phyloP scores from a whole-genome alignment of 2,888 invertebrate genomes.

The Cyclophora punctaria region DNA sequence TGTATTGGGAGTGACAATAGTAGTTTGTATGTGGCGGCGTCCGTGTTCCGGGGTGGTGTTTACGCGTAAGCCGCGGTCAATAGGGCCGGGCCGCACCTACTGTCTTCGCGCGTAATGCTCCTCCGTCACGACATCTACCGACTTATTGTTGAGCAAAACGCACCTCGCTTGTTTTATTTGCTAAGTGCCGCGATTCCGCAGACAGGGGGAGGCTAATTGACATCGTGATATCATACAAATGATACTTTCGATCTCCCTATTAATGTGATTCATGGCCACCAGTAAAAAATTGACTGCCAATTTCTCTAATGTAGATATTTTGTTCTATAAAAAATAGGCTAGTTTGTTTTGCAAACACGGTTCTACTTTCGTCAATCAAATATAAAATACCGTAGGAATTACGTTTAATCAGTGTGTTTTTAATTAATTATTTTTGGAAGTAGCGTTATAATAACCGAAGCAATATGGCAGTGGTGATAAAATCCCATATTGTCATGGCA shows the following conservation, averaged over 20 bases:
- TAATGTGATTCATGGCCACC: conserved; percentile 15
- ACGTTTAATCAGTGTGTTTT: too few relatives aligned
- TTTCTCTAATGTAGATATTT: too few relatives aligned
- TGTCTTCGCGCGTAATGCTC: conserved; percentile 64
- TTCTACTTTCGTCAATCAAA: too few relatives aligned
- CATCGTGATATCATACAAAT: conserved; percentile 55
- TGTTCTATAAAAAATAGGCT: too few relatives aligned
- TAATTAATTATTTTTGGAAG: conserved; percentile 2
- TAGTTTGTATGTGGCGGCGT: conserved; percentile 19
- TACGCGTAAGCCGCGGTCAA: conserved; percentile 69
- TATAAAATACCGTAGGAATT: too few relatives aligned
- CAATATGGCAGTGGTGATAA: conserved; percentile 15
- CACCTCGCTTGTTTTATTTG: conserved; percentile 58
- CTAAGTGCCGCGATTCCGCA: conserved; percentile 58
- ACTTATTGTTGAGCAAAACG: conserved; percentile 43
- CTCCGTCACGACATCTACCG: conserved; percentile 65
- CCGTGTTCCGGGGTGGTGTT: conserved; percentile 51
- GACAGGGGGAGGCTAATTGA: conserved; percentile 56
- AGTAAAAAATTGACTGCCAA: background rate
- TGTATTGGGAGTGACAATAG: conserved; percentile 21
- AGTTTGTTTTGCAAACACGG: too few relatives aligned
- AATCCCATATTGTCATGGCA: conserved; percentile 10
- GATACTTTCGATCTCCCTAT: conserved; percentile 31
- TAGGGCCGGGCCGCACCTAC: conserved; percentile 65
- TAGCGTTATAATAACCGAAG: conserved; percentile 4